A percentile compares a stretch with the other conserved stretches of the same genome.
Conservation (phyloP, 2,113 vertebrate species). For the Psilopsiagon aymara region DNA sequence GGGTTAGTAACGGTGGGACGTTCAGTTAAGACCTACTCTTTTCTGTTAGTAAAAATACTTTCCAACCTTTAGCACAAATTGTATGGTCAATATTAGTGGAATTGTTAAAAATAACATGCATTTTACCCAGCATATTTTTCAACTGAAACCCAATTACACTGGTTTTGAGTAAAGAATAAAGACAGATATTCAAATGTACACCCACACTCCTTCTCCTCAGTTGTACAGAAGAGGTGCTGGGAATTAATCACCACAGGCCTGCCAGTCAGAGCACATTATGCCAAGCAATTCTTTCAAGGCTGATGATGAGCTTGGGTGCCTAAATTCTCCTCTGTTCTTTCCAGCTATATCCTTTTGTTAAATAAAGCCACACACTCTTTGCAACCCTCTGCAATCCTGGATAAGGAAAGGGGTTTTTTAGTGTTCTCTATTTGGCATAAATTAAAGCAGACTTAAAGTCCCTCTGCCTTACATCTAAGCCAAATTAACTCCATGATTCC, state of each 20-base stretch:
- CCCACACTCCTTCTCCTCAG: background rate
- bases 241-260: fast-evolving
- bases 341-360: background rate
- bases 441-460: background rate
- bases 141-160: background rate
- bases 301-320: background rate
- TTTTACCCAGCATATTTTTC: background rate
- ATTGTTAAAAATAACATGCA: background rate
- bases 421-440: background rate
- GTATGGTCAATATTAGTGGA: background rate
- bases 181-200: background rate
- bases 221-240: background rate
- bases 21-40: background rate
- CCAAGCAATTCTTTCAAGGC: background rate
- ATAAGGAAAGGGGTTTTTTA: background rate
- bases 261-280: background rate
- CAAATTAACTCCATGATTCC: background rate
- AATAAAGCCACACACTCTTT: background rate
- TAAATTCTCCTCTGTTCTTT: background rate
- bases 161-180: background rate
- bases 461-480: background rate
- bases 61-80: background rate
- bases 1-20: background rate
- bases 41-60: background rate
- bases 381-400: background rate